phyloP scores from a whole-genome alignment of 2,113 vertebrate genomes.

The Malurus alboscapulatus region DNA sequence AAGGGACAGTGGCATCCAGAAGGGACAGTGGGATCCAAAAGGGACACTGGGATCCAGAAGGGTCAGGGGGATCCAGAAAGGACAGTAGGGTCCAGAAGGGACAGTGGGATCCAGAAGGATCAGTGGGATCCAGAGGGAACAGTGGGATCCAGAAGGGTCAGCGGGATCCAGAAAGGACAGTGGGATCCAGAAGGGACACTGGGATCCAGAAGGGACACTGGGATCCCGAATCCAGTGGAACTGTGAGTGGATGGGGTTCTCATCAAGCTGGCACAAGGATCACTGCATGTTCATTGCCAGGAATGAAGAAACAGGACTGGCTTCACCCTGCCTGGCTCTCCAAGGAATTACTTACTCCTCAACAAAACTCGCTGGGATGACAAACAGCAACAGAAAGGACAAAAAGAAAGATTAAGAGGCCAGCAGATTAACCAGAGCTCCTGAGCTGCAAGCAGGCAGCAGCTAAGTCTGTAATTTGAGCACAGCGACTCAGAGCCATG shows the following conservation, averaged over 20 bases:
- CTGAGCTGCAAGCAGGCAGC: constrained; percentile 14
- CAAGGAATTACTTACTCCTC: background rate
- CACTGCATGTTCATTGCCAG: rapidly evolving
- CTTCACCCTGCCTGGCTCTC: background rate
- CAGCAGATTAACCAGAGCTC: constrained; percentile 36
- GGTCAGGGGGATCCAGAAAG: background rate
- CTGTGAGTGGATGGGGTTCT: rapidly evolving
- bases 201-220: background rate
- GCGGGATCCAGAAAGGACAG: background rate
- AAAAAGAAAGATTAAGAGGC: constrained; percentile 51
- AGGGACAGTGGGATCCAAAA: too few relatives aligned
- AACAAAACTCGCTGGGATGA: background rate
- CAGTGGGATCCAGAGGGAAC: too few relatives aligned
- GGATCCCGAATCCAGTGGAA: background rate
- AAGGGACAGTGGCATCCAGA: too few relatives aligned
- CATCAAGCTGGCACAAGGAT: background rate
- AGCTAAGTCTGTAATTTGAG: background rate
- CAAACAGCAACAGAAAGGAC: constrained; percentile 27
- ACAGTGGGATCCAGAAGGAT: background rate
- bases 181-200: background rate
- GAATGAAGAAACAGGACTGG: background rate
- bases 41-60: too few relatives aligned
- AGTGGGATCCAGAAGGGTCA: background rate
- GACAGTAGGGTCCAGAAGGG: background rate
- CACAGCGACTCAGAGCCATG: background rate